Conservation (phyloP, 1,140 invertebrate species). For the Pectinophora gossypiella region DNA sequence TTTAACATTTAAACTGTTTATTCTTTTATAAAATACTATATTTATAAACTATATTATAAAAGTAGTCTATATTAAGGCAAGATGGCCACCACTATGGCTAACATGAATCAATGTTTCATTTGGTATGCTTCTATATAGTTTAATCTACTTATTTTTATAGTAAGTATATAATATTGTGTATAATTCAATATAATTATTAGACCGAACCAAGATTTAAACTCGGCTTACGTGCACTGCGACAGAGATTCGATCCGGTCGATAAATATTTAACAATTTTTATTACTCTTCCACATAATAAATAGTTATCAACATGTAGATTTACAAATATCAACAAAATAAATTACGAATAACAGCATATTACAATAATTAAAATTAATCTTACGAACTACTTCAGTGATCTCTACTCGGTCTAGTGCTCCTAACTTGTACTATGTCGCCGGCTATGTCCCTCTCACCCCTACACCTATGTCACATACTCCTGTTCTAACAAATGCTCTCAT, state of each 20-base stretch:
- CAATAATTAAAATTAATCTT: constrained; percentile 58
- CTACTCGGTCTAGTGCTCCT: constrained; percentile 54
- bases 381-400: constrained; percentile 48
- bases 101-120: constrained; percentile 52
- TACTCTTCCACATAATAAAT: constrained; percentile 72
- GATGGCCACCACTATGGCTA: constrained; percentile 68
- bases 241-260: constrained; percentile 48
- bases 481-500: too few species aligned
- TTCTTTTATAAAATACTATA: constrained; percentile 14
- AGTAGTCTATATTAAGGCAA: constrained; percentile 53
- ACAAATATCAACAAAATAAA: constrained; percentile 76
- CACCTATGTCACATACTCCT: too few species aligned
- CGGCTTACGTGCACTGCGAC: constrained; percentile 21
- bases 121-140: constrained; percentile 53
- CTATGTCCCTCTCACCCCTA: constrained; percentile 14
- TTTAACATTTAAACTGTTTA: constrained; percentile 13
- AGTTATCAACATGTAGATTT: constrained; percentile 74
- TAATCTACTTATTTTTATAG: constrained; percentile 55
- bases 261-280: constrained; percentile 73
- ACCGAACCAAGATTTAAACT: constrained; percentile 28
- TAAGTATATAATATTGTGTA: constrained; percentile 50
- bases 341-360: constrained; percentile 74
- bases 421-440: constrained; percentile 64
- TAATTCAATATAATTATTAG: constrained; percentile 63
- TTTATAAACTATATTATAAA: constrained; percentile 21